Evolutionary conservation across 1,140 invertebrate genomes (phyloP).

Genomic region (Pissodes strobi): DNA sequence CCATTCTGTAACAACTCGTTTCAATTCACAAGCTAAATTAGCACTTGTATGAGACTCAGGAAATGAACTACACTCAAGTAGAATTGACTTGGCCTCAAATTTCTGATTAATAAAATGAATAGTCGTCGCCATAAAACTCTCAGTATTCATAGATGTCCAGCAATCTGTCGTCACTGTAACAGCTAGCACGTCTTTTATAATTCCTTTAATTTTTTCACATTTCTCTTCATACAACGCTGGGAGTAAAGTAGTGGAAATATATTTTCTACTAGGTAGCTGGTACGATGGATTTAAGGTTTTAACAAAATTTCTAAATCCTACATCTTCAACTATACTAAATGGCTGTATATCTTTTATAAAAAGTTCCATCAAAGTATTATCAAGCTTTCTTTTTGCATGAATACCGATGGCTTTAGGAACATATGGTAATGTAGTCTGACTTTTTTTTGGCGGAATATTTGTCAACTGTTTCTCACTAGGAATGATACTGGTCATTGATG

Average conservation of each 20-base stretch:
- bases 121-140: conserved; percentile 29
- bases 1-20: conserved; percentile 1
- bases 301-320: conserved; percentile 43
- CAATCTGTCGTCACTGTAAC: conserved; percentile 31
- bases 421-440: no score
- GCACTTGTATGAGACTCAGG: not conserved
- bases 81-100: conserved; percentile 18
- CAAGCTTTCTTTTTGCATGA: no score
- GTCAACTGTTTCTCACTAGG: no score
- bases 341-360: no score
- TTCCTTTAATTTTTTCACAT: conserved; percentile 6
- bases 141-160: conserved; percentile 33
- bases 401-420: no score
- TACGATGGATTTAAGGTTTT: conserved; percentile 44
- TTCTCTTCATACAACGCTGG: conserved; percentile 26
- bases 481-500: no score
- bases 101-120: conserved; percentile 27
- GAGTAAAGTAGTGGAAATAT: conserved; percentile 31
- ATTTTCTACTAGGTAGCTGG: conserved; percentile 42
- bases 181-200: not conserved
- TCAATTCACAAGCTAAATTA: conserved; percentile 24
- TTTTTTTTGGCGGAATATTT: no score
- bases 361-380: no score
- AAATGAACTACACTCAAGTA: conserved; percentile 11
- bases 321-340: conserved; percentile 47